These are phyloP conservation scores for Carposina sasakii DNA, from an alignment of 1,140 invertebrate species.

Conservation along the genomic window DNA sequence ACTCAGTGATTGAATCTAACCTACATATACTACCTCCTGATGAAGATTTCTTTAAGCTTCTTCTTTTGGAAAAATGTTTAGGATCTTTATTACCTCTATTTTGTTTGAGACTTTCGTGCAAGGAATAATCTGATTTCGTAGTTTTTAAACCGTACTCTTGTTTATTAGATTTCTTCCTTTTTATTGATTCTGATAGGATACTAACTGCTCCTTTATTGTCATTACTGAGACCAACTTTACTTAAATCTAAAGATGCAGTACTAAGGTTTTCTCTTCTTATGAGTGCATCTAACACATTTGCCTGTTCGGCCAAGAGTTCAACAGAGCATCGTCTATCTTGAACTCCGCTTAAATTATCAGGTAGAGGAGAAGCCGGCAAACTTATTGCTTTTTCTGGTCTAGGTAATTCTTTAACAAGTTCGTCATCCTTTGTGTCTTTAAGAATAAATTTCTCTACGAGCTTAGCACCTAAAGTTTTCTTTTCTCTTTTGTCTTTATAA, in stretches of 20 bases:
- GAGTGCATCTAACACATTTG: slow-evolving; percentile 66
- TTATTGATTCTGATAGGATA: slow-evolving; percentile 13
- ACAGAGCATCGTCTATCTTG: slow-evolving; percentile 65
- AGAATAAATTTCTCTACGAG: slow-evolving; percentile 85
- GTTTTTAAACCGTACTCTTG: slow-evolving; percentile 48
- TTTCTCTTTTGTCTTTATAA: slow-evolving; percentile 64
- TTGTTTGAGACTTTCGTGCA: slow-evolving; percentile 46
- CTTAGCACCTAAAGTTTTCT: slow-evolving; percentile 80
- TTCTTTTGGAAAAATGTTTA: slow-evolving; percentile 38
- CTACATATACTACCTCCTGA: slow-evolving; percentile 58
- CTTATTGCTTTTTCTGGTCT: slow-evolving; percentile 33
- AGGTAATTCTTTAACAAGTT: slow-evolving; percentile 20
- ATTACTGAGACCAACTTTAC: slow-evolving; percentile 54
- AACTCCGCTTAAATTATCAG: slow-evolving; percentile 36
- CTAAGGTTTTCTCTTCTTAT: slow-evolving; percentile 71
- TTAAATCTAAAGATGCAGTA: slow-evolving; percentile 60
- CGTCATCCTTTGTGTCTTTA: slow-evolving; percentile 73
- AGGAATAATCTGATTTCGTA: slow-evolving; percentile 66
- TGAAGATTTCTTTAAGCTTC: slow-evolving; percentile 62
- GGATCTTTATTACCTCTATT: slow-evolving; percentile 32
- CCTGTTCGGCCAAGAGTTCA: slow-evolving; percentile 70
- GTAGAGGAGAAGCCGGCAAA: slow-evolving; percentile 5
- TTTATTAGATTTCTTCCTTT: slow-evolving; percentile 34
- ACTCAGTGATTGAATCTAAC: slow-evolving; percentile 65
- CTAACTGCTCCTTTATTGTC: slow-evolving; percentile 16